Conservation (phyloP, 2,113 vertebrate species). For the Eurystomus gularis region DNA sequence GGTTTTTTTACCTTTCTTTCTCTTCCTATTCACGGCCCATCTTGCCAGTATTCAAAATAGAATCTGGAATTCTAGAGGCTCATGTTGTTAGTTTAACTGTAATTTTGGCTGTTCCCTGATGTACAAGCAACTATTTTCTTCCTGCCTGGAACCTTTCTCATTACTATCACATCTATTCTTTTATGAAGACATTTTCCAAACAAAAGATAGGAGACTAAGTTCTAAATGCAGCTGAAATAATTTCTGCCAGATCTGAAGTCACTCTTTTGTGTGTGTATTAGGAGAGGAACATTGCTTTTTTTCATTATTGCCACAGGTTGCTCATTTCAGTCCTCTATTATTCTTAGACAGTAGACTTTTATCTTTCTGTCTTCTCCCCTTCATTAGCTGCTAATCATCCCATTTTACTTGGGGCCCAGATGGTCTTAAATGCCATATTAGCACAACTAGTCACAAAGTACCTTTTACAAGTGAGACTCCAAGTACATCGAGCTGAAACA, state of each 20-base stretch:
- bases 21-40: neutral
- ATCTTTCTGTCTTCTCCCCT: neutral
- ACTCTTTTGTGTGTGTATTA: neutral
- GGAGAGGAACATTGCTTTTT: neutral
- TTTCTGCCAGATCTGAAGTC: neutral
- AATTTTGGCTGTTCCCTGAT: neutral
- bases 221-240: neutral
- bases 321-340: neutral
- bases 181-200: conserved; percentile 9
- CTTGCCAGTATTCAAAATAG: neutral
- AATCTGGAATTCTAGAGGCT: neutral
- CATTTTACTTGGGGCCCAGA: neutral
- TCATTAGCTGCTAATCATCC: conserved; percentile 15
- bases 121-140: neutral
- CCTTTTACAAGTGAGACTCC: neutral
- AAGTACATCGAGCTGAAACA: neutral
- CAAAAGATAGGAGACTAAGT: neutral
- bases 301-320: neutral
- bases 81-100: neutral
- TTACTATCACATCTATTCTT: neutral
- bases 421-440: neutral
- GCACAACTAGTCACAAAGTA: neutral
- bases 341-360: neutral
- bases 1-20: neutral
- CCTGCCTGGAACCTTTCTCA: neutral